Base-by-base conservation (phyloP, 1,140 invertebrate species). In the Drosophila funebris region DNA sequence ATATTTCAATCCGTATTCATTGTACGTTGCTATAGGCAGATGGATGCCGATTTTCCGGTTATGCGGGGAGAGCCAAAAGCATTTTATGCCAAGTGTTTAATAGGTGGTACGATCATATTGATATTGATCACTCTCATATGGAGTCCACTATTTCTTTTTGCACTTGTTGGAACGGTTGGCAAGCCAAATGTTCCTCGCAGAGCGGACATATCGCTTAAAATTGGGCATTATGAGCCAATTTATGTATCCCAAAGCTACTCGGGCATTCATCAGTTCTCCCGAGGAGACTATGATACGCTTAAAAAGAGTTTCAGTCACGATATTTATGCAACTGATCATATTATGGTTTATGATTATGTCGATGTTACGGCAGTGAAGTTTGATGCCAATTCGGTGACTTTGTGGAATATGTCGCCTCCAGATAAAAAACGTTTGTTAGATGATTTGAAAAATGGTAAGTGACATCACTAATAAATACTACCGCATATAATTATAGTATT, bases 81-180 rank as follows among this genome's bases (percentile, higher is more conserved):
- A 3, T 94, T 95, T 31, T 92, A 95, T 5, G 94, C 95, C 13
- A 99, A 99, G 92, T 99, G 99, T 89, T 90, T 98, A n/a, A 94
- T 98, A 62, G 98, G 98, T 22, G 97, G 98, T 9, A 94, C 95
- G 22, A 94, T 97, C 11, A 93, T 99, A 2, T 94, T 98, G 1
- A 90, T 96, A 31, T 96, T 99, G 62, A 97, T 99, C 66, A 95
- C 96, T 7, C 95, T 99, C 24, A 98, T 99, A 72, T 99, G 98
- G 98, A 99, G 98, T 93, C 98, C 98, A 1, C 92, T 99, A 3
- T 95, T 99, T 3, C 94, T 99, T 11, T 99, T 99, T 92, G 98
- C 98, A 0, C 94, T 99, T 31, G 97, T 98, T 2, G 97, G 97
- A 73, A 96, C 97, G 9, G 98, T 99, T 0, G 99, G 98, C 1